A percentile compares a stretch with the other conserved stretches of the same genome.
phyloP scores from a whole-genome alignment of 2,888 invertebrate species.

The Arrhopalites spinosus region DNA sequence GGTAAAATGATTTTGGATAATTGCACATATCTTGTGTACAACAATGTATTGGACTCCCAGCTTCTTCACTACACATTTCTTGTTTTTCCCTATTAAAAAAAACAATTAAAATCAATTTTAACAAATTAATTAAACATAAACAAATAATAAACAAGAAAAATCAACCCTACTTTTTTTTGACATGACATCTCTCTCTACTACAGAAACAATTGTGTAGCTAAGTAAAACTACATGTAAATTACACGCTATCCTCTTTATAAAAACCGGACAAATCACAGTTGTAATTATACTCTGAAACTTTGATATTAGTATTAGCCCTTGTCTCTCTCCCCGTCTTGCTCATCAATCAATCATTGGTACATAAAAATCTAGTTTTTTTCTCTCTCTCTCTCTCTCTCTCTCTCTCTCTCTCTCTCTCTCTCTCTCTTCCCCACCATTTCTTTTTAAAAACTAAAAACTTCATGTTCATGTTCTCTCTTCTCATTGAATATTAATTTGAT shows the following conservation, averaged over 20 bases:
- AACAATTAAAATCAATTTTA: not conserved
- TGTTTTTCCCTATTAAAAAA: conserved; percentile 43
- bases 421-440: no score
- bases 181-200: not conserved
- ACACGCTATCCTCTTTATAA: no score
- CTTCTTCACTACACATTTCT: conserved; percentile 36
- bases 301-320: conserved; percentile 20
- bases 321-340: no score
- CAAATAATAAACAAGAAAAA: not conserved
- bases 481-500: conserved; percentile 13
- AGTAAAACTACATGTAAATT: no score
- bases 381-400: not conserved
- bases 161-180: not conserved
- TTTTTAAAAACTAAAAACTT: no score
- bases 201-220: no score
- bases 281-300: conserved; percentile 17
- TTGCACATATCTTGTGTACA: conserved; percentile 49
- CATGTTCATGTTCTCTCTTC: not conserved
- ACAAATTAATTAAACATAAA: not conserved
- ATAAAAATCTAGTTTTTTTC: not conserved
- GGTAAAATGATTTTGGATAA: conserved; percentile 48
- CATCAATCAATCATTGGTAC: no score
- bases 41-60: conserved; percentile 40
- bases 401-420: not conserved
- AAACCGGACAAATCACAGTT: no score